Evolutionary conservation across 2,888 invertebrate genomes (phyloP).

Genomic region (Synergus umbraculus): DNA sequence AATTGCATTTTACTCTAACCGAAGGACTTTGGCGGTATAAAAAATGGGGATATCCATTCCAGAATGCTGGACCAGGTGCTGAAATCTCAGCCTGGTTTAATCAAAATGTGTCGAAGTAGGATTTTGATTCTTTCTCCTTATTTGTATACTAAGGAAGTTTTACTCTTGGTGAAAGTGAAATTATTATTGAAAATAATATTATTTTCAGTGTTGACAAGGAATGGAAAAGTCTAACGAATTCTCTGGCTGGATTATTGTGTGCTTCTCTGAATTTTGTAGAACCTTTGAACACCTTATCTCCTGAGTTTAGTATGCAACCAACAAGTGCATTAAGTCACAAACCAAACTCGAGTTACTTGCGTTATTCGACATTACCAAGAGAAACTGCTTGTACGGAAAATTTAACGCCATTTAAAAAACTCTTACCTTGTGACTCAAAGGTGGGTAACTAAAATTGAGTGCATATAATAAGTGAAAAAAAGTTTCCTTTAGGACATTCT

Average conservation of each 20-base stretch:
- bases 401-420: conserved; percentile 98
- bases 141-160: background rate
- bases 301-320: conserved; percentile 90
- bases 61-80: conserved; percentile 94
- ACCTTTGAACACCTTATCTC: conserved; percentile 88
- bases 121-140: background rate
- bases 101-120: conserved; percentile 67
- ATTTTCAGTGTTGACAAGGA: conserved; percentile 85
- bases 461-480: too few species aligned
- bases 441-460: conserved; percentile 65
- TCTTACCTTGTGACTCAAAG: conserved; percentile 95
- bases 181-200: conserved; percentile 41
- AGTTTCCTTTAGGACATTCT: too few species aligned
- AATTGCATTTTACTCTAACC: conserved; percentile 93
- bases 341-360: conserved; percentile 79
- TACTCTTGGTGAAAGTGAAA: background rate
- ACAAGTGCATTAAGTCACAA: conserved; percentile 80
- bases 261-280: conserved; percentile 97
- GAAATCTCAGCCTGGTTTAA: conserved; percentile 97
- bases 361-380: conserved; percentile 94
- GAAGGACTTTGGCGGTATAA: conserved; percentile 96
- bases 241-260: conserved; percentile 96
- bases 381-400: conserved; percentile 99
- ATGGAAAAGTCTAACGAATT: conserved; percentile 93
- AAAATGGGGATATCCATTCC: conserved; percentile 95